Evolutionary conservation across 2,888 invertebrate genomes (phyloP).

Genomic region (Panzeria rudis): DNA sequence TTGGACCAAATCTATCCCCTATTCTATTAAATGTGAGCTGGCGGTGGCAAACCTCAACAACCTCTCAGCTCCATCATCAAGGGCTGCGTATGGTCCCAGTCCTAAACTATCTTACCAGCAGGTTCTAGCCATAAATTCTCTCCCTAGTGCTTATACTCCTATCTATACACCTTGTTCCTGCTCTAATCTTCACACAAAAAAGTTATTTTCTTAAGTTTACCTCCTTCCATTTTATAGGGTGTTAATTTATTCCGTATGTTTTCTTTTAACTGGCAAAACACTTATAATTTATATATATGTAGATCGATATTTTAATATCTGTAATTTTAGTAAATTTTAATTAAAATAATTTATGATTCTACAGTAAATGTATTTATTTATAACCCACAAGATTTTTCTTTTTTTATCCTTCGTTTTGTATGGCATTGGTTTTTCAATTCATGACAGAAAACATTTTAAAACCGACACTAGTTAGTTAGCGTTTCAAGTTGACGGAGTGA

Average conservation of each 20-base stretch:
- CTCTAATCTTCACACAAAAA: too few relatives aligned
- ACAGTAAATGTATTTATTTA: slow-evolving; percentile 27
- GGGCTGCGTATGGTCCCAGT: too few relatives aligned
- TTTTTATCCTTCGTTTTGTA: background rate
- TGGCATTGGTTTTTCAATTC: slow-evolving; percentile 48
- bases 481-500: slow-evolving; percentile 11
- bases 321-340: slow-evolving; percentile 29
- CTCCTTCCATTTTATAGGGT: slow-evolving; percentile 11
- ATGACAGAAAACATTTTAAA: slow-evolving; percentile 27
- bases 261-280: background rate
- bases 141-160: too few relatives aligned
- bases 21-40: too few relatives aligned
- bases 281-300: slow-evolving; percentile 39
- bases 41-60: too few relatives aligned
- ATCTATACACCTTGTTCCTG: too few relatives aligned
- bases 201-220: background rate
- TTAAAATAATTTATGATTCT: slow-evolving; percentile 42
- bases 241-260: slow-evolving; percentile 1
- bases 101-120: too few relatives aligned
- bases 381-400: slow-evolving; percentile 43
- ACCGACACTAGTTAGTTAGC: background rate
- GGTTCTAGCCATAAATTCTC: too few relatives aligned
- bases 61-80: too few relatives aligned
- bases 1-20: too few relatives aligned
- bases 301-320: slow-evolving; percentile 46